Percentiles rank a stretch among this genome's conserved stretches.
phyloP scores from a whole-genome alignment of 1,140 invertebrate species.

The Anoplophora glabripennis region DNA sequence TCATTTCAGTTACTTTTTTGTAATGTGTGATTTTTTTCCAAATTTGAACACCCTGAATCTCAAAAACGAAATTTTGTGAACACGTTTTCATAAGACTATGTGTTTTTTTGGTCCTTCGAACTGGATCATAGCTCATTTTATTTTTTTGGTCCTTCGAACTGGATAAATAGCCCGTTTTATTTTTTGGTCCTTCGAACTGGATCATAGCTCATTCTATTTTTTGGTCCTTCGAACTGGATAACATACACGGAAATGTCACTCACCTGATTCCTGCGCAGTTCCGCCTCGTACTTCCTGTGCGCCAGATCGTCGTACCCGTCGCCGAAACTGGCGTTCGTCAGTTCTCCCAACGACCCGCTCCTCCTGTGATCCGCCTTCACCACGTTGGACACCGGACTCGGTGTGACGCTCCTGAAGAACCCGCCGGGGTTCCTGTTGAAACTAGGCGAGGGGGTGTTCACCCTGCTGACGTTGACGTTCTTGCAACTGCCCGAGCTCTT shows the following conservation, averaged over 20 bases:
- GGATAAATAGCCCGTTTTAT: too few species aligned
- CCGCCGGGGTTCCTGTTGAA: slow-evolving; percentile 54
- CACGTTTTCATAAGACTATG: too few species aligned
- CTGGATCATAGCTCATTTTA: too few species aligned
- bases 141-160: too few species aligned
- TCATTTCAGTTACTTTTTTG: too few species aligned
- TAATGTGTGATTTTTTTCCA: too few species aligned
- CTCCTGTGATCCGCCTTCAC: slow-evolving; percentile 38
- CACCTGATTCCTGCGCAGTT: slow-evolving; percentile 52
- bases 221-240: too few species aligned
- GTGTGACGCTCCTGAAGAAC: slow-evolving; percentile 40
- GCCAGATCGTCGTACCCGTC: slow-evolving; percentile 51
- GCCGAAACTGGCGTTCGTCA: slow-evolving; percentile 34
- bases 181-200: too few species aligned
- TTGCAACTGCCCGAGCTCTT: slow-evolving; percentile 35
- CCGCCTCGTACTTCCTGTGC: slow-evolving; percentile 52
- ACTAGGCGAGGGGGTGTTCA: slow-evolving; percentile 52
- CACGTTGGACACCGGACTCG: slow-evolving; percentile 37
- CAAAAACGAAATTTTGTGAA: too few species aligned
- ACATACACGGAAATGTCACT: slow-evolving; percentile 5
- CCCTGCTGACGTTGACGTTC: slow-evolving; percentile 39
- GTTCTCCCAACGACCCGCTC: slow-evolving; percentile 50
- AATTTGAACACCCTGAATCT: too few species aligned
- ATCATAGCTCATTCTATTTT: too few species aligned
- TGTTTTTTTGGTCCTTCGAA: too few species aligned